Conservation (phyloP, 2,888 invertebrate species). For the Bellardia pandia region DNA sequence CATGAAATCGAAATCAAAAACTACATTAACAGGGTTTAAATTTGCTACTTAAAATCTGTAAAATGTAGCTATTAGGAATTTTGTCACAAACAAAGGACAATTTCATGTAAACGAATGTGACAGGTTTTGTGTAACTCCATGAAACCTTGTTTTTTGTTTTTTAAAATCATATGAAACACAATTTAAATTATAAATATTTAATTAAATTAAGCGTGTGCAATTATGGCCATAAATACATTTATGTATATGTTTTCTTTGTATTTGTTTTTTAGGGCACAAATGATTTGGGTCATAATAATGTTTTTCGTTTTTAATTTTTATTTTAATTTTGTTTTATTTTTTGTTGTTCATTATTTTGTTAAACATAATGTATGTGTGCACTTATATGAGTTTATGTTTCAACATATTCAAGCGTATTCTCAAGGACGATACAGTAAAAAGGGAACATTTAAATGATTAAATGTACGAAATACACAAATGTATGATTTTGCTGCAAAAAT, state of each 20-base stretch:
- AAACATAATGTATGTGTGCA: neutral
- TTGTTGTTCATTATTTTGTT: slow-evolving; percentile 22
- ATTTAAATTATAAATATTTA: slow-evolving; percentile 20
- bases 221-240: neutral
- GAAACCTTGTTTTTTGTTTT: too few relatives aligned
- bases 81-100: too few relatives aligned
- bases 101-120: too few relatives aligned
- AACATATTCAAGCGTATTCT: slow-evolving; percentile 38
- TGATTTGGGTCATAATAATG: slow-evolving; percentile 54
- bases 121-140: too few relatives aligned
- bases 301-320: neutral
- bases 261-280: slow-evolving; percentile 59
- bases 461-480: slow-evolving; percentile 21
- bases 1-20: too few relatives aligned
- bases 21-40: too few relatives aligned
- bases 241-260: slow-evolving; percentile 32
- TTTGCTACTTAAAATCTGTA: too few relatives aligned
- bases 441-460: slow-evolving; percentile 58
- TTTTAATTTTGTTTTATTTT: neutral
- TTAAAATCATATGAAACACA: neutral
- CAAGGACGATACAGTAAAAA: slow-evolving; percentile 48
- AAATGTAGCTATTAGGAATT: too few relatives aligned
- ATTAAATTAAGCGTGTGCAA: neutral
- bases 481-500: neutral
- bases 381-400: slow-evolving; percentile 17